phyloP scores from a whole-genome alignment of 2,113 vertebrate genomes.

The Ophiodon elongatus region DNA sequence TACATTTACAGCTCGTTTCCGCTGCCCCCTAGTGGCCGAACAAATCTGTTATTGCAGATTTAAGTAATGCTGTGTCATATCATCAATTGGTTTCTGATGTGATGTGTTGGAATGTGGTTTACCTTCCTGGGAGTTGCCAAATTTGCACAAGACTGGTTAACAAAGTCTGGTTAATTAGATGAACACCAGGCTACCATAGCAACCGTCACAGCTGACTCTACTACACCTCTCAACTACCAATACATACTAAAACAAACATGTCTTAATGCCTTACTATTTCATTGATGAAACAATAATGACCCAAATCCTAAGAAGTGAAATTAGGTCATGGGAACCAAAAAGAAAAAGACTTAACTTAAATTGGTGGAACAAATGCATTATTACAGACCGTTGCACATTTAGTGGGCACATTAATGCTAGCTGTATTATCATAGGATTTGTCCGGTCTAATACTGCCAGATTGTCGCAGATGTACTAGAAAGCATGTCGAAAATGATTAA shows the following conservation, averaged over 20 bases:
- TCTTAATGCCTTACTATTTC: not conserved
- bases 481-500: constrained; percentile 39
- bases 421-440: constrained; percentile 34
- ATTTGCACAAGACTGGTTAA: not conserved
- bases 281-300: not conserved
- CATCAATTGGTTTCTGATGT: not conserved
- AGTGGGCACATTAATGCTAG: not conserved
- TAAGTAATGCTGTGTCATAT: not conserved
- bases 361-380: constrained; percentile 13
- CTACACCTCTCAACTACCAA: not conserved
- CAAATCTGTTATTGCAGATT: not conserved
- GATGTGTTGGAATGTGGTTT: not conserved
- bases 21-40: not conserved
- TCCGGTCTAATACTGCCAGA: constrained; percentile 42
- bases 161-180: not conserved
- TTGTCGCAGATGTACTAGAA: constrained; percentile 42
- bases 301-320: not conserved
- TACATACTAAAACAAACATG: not conserved
- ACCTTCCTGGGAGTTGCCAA: not conserved
- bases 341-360: not conserved
- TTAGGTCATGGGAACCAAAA: not conserved
- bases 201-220: not conserved
- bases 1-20: not conserved
- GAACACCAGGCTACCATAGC: not conserved
- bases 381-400: constrained; percentile 22